Conservation (phyloP, 1,140 invertebrate species). For the Tenebrio molitor region DNA sequence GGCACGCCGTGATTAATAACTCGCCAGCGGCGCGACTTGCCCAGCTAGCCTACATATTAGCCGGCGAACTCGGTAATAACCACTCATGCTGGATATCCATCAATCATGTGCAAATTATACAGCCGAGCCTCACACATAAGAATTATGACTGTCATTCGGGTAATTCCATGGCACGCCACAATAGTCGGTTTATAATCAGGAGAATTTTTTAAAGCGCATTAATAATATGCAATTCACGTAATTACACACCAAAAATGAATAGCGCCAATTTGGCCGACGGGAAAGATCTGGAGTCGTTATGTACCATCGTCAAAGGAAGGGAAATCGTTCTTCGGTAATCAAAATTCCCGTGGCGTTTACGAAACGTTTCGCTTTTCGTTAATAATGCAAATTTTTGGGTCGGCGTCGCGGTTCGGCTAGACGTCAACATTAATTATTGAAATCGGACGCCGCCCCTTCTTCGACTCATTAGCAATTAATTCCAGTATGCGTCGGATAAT, state of each 20-base stretch:
- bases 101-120: slow-evolving; percentile 64
- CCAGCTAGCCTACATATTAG: slow-evolving; percentile 58
- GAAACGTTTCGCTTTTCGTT: slow-evolving; percentile 9
- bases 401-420: neutral
- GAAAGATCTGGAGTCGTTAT: slow-evolving; percentile 44
- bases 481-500: slow-evolving; percentile 17
- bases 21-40: slow-evolving; percentile 53
- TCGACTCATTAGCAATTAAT: slow-evolving; percentile 35
- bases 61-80: slow-evolving; percentile 59
- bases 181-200: slow-evolving; percentile 54
- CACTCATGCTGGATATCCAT: slow-evolving; percentile 62
- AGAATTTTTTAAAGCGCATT: slow-evolving; percentile 50
- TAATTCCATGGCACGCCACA: slow-evolving; percentile 63
- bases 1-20: slow-evolving; percentile 61
- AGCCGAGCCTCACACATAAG: slow-evolving; percentile 61
- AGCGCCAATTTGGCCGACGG: slow-evolving; percentile 52
- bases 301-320: neutral
- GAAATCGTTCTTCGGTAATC: slow-evolving; percentile 8
- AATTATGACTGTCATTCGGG: slow-evolving; percentile 64
- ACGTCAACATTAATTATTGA: slow-evolving; percentile 27
- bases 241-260: slow-evolving; percentile 56
- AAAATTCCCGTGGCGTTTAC: slow-evolving; percentile 16
- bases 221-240: slow-evolving; percentile 57
- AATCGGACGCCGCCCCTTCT: slow-evolving; percentile 16
- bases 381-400: slow-evolving; percentile 27